phyloP scores from a whole-genome alignment of 1,140 invertebrate genomes.

The Micrasema minimum region DNA sequence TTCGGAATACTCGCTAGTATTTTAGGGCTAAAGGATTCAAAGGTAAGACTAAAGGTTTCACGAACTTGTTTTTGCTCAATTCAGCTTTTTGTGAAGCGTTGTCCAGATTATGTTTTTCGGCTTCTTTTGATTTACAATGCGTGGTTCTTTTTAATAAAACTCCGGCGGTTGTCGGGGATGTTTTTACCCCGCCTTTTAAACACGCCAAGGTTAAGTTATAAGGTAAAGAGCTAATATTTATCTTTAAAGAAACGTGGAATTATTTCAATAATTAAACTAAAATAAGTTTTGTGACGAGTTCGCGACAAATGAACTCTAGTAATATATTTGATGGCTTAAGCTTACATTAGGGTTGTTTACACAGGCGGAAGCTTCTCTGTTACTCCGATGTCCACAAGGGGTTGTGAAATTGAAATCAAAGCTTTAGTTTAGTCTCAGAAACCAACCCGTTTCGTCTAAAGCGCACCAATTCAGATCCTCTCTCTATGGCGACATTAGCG shows the following conservation, averaged over 20 bases:
- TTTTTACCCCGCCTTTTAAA: no score
- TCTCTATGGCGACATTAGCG: neutral
- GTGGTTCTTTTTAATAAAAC: constrained; percentile 15
- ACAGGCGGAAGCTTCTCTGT: no score
- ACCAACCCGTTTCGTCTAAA: neutral
- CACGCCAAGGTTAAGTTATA: no score
- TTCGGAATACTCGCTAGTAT: constrained; percentile 6
- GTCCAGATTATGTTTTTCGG: constrained; percentile 21
- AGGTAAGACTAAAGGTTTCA: constrained; percentile 26
- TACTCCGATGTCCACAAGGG: constrained; percentile 7
- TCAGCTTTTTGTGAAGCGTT: constrained; percentile 12
- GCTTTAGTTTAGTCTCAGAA: constrained; percentile 27
- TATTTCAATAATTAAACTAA: no score
- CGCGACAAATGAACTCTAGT: no score
- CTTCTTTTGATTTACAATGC: constrained; percentile 31
- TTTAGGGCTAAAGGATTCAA: constrained; percentile 14
- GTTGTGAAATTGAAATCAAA: neutral
- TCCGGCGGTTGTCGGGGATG: neutral
- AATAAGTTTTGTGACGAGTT: no score
- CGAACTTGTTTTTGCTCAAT: constrained; percentile 33
- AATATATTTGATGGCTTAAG: no score
- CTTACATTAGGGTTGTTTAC: no score
- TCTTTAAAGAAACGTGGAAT: no score
- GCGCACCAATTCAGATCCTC: neutral
- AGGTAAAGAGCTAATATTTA: no score